A percentile compares a stretch with the other conserved stretches of the same genome.
These are phyloP conservation scores for Lycodopsis pacificus DNA, from an alignment of 2,797 vertebrate species.

Conservation along the genomic window DNA sequence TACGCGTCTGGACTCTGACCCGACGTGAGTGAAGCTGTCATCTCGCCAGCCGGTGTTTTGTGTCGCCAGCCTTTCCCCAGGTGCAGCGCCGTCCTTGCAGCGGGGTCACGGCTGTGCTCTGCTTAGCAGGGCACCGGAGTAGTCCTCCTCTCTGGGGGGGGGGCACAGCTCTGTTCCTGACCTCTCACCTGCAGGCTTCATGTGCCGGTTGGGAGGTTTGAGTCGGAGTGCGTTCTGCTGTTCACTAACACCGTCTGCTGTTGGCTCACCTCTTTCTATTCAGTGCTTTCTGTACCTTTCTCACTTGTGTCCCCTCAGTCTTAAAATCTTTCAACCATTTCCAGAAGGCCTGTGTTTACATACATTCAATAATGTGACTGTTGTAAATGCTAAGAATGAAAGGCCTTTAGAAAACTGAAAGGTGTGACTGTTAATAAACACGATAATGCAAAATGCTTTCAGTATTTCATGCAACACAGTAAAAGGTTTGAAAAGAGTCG, in stretches of 20 bases:
- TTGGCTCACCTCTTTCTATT: conserved; percentile 3
- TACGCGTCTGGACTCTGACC: conserved; percentile 52
- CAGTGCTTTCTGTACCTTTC: background rate
- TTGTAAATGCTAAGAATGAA: background rate
- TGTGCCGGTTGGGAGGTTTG: conserved; percentile 70
- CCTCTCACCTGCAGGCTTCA: conserved; percentile 62
- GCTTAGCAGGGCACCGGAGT: conserved; percentile 60
- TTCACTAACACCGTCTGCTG: conserved; percentile 3
- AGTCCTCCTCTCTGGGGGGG: conserved; percentile 42
- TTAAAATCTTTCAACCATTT: background rate
- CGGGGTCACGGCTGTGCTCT: conserved; percentile 39
- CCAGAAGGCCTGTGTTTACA: background rate
- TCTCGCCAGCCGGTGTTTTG: conserved; percentile 9
- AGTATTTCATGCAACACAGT: too few species aligned
- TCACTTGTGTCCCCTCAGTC: background rate
- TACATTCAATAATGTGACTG: background rate
- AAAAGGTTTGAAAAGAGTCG: too few species aligned
- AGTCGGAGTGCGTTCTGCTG: conserved; percentile 59
- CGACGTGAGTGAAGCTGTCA: conserved; percentile 39
- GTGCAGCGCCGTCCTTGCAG: conserved; percentile 44
- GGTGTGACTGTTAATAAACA: too few species aligned
- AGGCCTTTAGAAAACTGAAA: too few species aligned
- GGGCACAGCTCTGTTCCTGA: conserved; percentile 50
- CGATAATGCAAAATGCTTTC: too few species aligned
- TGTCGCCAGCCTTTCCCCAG: conserved; percentile 19